Base-by-base conservation (phyloP, 1,140 invertebrate species). In the Brachionus calyciflorus region DNA sequence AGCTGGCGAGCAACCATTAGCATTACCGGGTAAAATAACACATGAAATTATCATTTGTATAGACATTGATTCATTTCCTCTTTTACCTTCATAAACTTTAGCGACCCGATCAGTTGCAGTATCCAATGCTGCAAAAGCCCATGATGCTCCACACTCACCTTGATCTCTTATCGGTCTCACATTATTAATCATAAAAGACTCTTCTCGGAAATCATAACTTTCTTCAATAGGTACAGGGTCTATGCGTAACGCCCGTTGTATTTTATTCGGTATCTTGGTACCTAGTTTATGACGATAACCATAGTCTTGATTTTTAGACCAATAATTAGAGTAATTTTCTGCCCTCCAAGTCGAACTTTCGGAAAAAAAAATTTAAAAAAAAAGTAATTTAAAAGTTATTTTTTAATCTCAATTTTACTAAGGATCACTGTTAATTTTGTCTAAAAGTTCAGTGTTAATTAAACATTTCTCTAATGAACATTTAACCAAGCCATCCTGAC, bases 61-160 rank as follows among this genome's bases (percentile, higher is more conserved):
- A 24, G 53, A 60, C 40, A 68, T 48, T 48, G 51, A 28, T 30
- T 77, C 55, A n/a, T 77, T 63, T 14, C 21, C 37, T 7, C 14
- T 30, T 40, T 63, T 68, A 7, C 40, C 40, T 12, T 77, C 46
- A 21, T 63, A 46, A 19, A 77, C 73, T 40, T 55, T 55, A n/a
- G 55, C 49, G 14, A 68, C 44, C 5, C 75, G 75, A 48, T 77
- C 75, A 63, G 75, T 46, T 3, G 75, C 75, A 12, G 49, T 24
- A n/a, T 77, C 75, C 12, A 77, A 5, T 21, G 75, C 26, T n/a
- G 92, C 91, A 41, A 96, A 88, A 0, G 93, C 93, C 94, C 94
- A 97, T 1, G 93, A 95, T 0, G 92, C 89, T 0, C 90, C 93
- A 81, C 94, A 89, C 90, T 93, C 93, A 76, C 91, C 90, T 85